Base-by-base conservation (phyloP, 2,888 invertebrate genomes). In the Choristoneura rosaceana region DNA sequence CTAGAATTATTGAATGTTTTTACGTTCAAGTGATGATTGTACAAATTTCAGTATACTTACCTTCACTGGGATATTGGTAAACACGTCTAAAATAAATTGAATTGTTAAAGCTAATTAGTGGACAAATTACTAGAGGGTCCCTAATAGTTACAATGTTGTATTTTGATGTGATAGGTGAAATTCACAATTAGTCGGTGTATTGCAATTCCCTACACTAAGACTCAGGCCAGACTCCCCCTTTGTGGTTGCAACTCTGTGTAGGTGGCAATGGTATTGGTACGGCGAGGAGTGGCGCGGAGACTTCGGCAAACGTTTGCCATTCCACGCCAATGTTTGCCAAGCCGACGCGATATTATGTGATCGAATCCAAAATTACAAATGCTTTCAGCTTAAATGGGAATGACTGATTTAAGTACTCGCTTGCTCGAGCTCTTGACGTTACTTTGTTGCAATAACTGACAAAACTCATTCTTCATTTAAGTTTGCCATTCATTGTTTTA, bases 171-270 rank as follows among this genome's bases (percentile, higher is more conserved):
- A 90, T 90, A 90, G 87, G 85, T 78, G 65, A 74, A 81, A 82
- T 82, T 88, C 88, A 89, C 87, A 84, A 85, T 86, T 87, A 90
- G 88, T 92, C 88, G 89, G 86, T 92, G 92, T 92, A 87, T 89
- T 87, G 85, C 90, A 89, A 88, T 87, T 85, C 87, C 82, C 78
- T 74, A 77, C 80, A 78, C 81, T 76, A 74, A 73, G 81, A 87
- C 88, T 90, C 84, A 33, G 82, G 86, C 88, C 89, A 89, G 87
- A 89, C 88, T 89, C 62, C 90, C 90, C 83, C 81, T 76, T 77
- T 82, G 84, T 85, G 84, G 80, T 79, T 84, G 82, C 83, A 82
- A 67, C 55, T 74, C 67, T 70, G 66, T 68, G 33, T 33, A 50
- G 67, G 60, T 62, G 70, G 71, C 71, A 55, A 60, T 64, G 58